These are phyloP conservation scores for Platalea minor DNA, from an alignment of 2,797 vertebrate genomes.

Conservation along the genomic window DNA sequence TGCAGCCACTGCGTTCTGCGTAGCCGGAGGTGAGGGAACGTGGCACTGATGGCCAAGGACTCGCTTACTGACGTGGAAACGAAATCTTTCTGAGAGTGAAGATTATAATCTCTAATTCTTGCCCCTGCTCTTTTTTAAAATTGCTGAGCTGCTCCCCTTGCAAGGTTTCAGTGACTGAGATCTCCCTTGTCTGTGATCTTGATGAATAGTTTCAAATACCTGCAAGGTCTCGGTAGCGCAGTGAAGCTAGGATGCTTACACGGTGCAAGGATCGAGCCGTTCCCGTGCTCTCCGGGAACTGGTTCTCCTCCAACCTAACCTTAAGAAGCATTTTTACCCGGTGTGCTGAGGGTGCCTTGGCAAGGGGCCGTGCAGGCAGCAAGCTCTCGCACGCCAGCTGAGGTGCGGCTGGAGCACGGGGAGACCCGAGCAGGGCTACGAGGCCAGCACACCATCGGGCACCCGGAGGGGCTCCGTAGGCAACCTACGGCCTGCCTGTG, in stretches of 20 bases:
- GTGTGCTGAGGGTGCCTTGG: neutral
- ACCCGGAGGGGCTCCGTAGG: neutral
- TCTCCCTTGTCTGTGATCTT: neutral
- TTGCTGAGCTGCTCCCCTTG: neutral
- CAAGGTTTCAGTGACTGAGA: neutral
- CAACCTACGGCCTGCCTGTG: accelerated
- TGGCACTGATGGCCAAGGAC: neutral
- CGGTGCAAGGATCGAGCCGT: neutral
- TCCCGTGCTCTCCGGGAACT: neutral
- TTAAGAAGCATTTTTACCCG: too few species aligned
- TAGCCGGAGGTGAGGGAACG: neutral
- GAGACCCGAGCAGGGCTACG: accelerated
- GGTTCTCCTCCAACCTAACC: neutral
- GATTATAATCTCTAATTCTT: neutral
- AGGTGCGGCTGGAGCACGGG: neutral
- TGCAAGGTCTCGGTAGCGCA: neutral
- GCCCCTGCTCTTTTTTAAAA: neutral
- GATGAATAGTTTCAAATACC: neutral
- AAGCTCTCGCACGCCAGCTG: neutral
- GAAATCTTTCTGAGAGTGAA: neutral
- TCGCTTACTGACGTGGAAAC: neutral
- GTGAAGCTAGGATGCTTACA: accelerated
- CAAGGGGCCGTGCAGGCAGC: neutral
- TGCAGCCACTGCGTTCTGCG: accelerated
- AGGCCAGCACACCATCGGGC: accelerated